Evolutionary conservation across 2,797 vertebrate species (phyloP), one percentile per base, ranked within the genome.

Genomic region (Gallinago nigripennis): DNA sequence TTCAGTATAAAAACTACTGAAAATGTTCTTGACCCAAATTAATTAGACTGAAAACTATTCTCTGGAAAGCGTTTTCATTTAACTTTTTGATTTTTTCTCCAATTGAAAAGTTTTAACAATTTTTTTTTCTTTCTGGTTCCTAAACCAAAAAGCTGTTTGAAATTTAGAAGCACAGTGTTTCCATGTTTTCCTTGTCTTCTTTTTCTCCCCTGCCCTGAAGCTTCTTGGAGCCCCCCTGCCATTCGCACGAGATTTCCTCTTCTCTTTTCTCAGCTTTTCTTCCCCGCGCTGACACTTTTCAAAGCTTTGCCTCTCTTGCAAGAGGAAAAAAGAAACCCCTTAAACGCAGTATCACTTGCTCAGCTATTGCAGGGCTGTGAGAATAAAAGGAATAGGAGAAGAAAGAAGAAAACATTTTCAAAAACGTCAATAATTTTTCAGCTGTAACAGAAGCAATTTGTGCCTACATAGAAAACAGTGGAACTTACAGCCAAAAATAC

Each of bases 261-360:
- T 76, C 30, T 72, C 18, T 71, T 81, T 73, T 79, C 64, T 91
- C 45, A 16, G 54, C 27, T 63, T 83, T 87, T 85, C 61, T 92
- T 90, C 58, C 27, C n/a, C 65, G 16, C 0, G 2, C 19, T 73
- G 65, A 69, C 53, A 43, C 7, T 88, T 95, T 66, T 50, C n/a
- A 84, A 76, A 94, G 58, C 16, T 85, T 69, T 46, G 30, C 9
- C 20, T 56, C 6, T 70, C 41, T 50, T 33, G 41, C 45, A 48
- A 79, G 71, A 83, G 13, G 8, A 18, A 57, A 78, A 15, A n/a
- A 15, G 4, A 37, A 85, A 71, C 46, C 1, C 1, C 11, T 11
- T 31, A 83, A 56, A 63, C 12, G 28, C 8, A 46, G 0, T 43
- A 46, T 90, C 0, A 1, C 21, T 92, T 76, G 13, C 16, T 69